Percentiles rank a stretch among this genome's conserved stretches.
Evolutionary conservation across 2,888 invertebrate genomes (phyloP).

Genomic region (Machimus atricapillus): DNA sequence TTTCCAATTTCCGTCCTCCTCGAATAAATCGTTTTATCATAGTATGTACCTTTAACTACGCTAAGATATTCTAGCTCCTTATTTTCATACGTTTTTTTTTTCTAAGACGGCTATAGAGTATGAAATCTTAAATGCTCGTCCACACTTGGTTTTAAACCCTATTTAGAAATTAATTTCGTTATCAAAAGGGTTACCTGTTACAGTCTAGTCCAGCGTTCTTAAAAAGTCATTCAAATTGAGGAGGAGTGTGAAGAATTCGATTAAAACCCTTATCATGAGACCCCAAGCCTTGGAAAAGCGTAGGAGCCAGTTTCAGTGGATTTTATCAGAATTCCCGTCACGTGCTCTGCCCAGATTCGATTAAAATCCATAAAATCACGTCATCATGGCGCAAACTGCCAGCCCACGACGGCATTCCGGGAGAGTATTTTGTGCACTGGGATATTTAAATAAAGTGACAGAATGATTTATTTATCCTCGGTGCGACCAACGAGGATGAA

Average conservation of each 20-base stretch:
- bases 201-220: neutral
- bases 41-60: too few relatives aligned
- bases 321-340: constrained; percentile 30
- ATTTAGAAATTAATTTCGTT: neutral
- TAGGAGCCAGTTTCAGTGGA: neutral
- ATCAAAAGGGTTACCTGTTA: neutral
- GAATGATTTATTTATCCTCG: constrained; percentile 41
- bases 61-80: too few relatives aligned
- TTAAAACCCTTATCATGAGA: neutral
- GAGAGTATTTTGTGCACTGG: constrained; percentile 21
- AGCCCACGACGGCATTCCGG: neutral
- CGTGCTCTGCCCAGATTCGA: constrained; percentile 33
- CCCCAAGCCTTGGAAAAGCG: neutral
- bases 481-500: constrained; percentile 28
- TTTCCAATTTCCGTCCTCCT: too few relatives aligned
- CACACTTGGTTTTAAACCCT: neutral
- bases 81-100: too few relatives aligned
- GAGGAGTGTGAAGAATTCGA: neutral
- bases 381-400: constrained; percentile 7
- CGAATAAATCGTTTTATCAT: too few relatives aligned
- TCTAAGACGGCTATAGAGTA: too few relatives aligned
- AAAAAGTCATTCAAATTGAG: neutral
- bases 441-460: constrained; percentile 43
- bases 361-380: constrained; percentile 42
- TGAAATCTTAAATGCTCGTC: too few relatives aligned